phyloP scores from a whole-genome alignment of 2,797 vertebrate genomes.

The Loriculus beryllinus region DNA sequence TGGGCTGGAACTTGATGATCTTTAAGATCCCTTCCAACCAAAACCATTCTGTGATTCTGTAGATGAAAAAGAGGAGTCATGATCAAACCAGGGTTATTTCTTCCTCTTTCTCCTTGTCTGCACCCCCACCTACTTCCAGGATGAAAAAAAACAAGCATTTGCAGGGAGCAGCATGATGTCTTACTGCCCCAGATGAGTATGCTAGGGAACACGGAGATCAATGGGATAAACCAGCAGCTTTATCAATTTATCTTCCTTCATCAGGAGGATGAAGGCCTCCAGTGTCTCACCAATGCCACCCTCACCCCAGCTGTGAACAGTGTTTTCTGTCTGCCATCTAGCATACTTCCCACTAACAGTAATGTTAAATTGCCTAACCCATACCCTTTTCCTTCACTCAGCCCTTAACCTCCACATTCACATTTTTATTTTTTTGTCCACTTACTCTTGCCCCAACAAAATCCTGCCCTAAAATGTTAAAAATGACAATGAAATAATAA shows the following conservation, averaged over 20 bases:
- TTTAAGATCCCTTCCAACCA: background rate
- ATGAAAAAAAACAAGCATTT: background rate
- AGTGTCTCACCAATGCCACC: background rate
- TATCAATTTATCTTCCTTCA: background rate
- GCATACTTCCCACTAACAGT: background rate
- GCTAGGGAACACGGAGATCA: accelerated
- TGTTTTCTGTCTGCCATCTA: background rate
- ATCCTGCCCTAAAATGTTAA: background rate
- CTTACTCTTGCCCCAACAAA: background rate
- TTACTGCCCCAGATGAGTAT: background rate
- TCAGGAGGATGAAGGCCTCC: background rate
- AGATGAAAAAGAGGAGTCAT: background rate
- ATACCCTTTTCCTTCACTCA: background rate
- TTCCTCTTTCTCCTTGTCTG: background rate
- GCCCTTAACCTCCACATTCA: background rate
- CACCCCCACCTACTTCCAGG: background rate
- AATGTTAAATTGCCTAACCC: background rate
- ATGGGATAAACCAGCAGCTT: background rate
- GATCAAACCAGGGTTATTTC: background rate
- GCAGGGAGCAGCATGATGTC: background rate
- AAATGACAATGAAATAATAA: conserved; percentile 6
- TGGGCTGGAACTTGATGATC: background rate
- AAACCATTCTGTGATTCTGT: background rate
- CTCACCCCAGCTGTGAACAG: background rate
- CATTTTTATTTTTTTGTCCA: background rate